These are phyloP conservation scores for Pomacea canaliculata DNA, from an alignment of 2,888 invertebrate genomes.

Conservation along the genomic window DNA sequence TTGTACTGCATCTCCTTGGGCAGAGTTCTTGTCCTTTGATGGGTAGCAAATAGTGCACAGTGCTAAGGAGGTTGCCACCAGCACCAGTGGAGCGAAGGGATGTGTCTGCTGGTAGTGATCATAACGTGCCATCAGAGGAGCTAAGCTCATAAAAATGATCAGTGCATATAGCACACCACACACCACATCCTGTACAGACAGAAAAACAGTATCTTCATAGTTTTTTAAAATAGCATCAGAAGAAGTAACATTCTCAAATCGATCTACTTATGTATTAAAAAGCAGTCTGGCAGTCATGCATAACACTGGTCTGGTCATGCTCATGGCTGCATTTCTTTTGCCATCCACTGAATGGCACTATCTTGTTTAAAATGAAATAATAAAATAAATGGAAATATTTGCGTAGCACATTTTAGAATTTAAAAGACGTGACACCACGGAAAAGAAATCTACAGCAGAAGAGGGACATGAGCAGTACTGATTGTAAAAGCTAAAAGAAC, in stretches of 20 bases:
- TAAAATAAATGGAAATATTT: too few species aligned
- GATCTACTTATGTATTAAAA: too few species aligned
- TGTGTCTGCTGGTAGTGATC: conserved; percentile 56
- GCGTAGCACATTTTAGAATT: too few species aligned
- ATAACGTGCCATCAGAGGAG: conserved; percentile 43
- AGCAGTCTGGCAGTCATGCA: too few species aligned
- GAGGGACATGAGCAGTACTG: too few species aligned
- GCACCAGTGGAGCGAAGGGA: conserved; percentile 44
- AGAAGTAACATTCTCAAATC: not conserved
- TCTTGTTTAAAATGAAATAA: too few species aligned
- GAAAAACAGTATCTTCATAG: not conserved
- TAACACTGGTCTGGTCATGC: not conserved
- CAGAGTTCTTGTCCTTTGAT: conserved; percentile 40
- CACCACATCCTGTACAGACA: conserved; percentile 51
- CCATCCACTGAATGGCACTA: too few species aligned
- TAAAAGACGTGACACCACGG: too few species aligned
- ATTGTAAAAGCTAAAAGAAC: too few species aligned
- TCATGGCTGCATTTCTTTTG: too few species aligned
- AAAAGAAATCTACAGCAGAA: too few species aligned
- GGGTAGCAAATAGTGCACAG: conserved; percentile 57
- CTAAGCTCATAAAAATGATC: conserved; percentile 35
- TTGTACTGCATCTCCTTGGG: conserved; percentile 52
- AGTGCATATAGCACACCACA: conserved; percentile 44
- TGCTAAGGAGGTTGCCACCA: conserved; percentile 45
- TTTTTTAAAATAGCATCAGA: not conserved